Conservation (phyloP, 1,140 invertebrate species). For the Papilio helenus region DNA sequence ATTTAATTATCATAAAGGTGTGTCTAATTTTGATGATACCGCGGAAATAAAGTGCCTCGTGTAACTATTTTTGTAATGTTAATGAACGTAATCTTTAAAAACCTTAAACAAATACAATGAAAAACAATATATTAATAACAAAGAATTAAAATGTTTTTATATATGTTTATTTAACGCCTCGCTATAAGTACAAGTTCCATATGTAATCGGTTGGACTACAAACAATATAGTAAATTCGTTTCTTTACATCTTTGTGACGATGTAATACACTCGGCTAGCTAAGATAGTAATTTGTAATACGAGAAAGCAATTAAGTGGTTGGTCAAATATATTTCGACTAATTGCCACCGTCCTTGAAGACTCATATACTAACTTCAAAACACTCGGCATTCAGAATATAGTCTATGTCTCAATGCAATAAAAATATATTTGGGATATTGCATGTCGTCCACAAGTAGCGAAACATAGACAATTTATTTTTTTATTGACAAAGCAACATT, state of each 20-base stretch:
- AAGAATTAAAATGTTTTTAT: too few relatives aligned
- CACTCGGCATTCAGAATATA: too few relatives aligned
- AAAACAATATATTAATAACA: not conserved
- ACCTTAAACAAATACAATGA: not conserved
- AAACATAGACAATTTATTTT: not conserved
- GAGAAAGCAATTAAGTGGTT: too few relatives aligned
- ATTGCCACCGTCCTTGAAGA: too few relatives aligned
- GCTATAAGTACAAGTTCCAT: not conserved
- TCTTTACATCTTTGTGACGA: too few relatives aligned
- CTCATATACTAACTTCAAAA: too few relatives aligned
- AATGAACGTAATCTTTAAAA: not conserved
- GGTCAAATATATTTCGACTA: too few relatives aligned
- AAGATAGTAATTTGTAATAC: too few relatives aligned
- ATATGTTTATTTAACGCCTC: too few relatives aligned
- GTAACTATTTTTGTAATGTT: constrained; percentile 19
- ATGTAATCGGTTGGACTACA: not conserved
- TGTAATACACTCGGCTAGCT: too few relatives aligned
- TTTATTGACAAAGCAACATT: constrained; percentile 2
- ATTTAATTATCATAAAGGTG: constrained; percentile 4
- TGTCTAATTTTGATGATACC: constrained; percentile 12
- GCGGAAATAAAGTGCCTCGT: constrained; percentile 6
- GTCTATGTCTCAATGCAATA: not conserved
- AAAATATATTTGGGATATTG: not conserved
- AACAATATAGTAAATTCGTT: too few relatives aligned
- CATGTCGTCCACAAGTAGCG: not conserved